These are phyloP conservation scores for Bombus sibiricus DNA, from an alignment of 1,140 invertebrate species.

Conservation along the genomic window DNA sequence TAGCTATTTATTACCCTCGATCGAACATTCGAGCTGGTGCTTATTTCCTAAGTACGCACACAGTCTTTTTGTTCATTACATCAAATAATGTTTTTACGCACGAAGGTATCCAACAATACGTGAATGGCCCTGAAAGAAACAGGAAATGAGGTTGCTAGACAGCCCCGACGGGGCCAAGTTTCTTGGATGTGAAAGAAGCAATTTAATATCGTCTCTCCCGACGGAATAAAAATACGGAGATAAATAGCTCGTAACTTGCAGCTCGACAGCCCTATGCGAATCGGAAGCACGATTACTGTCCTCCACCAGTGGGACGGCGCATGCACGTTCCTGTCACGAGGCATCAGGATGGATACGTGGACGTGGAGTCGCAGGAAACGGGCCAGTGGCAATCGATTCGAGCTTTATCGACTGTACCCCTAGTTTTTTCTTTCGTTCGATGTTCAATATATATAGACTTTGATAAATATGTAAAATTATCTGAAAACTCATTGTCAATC, in stretches of 20 bases:
- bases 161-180: background rate
- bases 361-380: background rate
- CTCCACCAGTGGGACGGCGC: background rate
- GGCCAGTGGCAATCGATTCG: background rate
- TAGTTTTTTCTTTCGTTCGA: background rate
- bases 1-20: background rate
- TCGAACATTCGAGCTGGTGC: background rate
- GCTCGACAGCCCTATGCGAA: constrained; percentile 22
- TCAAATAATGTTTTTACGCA: background rate
- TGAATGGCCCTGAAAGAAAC: background rate
- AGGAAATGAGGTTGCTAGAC: constrained; percentile 16
- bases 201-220: constrained; percentile 75
- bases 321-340: background rate
- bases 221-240: constrained; percentile 75
- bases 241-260: constrained; percentile 71
- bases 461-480: too few relatives aligned
- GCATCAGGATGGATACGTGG: background rate
- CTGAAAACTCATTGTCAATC: too few relatives aligned
- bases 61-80: background rate
- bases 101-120: background rate
- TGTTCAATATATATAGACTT: background rate
- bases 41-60: background rate
- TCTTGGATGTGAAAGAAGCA: constrained; percentile 63
- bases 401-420: background rate
- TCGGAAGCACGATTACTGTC: constrained; percentile 2